Base-by-base conservation (phyloP, 2,888 invertebrate genomes). In the Zaprionus obscuricornis region DNA sequence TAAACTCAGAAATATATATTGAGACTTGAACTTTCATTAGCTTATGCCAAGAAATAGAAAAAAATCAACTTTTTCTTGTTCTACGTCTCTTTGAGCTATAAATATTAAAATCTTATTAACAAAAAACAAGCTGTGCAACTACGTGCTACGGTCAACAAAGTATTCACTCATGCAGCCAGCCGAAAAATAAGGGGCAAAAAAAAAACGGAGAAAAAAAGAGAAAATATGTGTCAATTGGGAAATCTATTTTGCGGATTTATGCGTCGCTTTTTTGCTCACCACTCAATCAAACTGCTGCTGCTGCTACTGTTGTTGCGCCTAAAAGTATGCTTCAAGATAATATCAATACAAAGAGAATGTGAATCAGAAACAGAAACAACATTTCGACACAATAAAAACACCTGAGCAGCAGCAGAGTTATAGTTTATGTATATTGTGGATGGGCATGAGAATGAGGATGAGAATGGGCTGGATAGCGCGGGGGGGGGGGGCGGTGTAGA, bases 201-300 rank as follows among this genome's bases (percentile, higher is more conserved):
- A 18, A 42, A 24, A 7, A 26, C n/a, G 6, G n/a, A 4, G 17
- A 17, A 17, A 58, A 52, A 34, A 26, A 17, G 45, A 16, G 42
- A 64, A 81, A 86, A 85, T 76, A 81, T 84, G 85, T 81, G 81
- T 85, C 81, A 81, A 81, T 84, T 81, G 81, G 81, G 81, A 81
- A 81, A 81, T 81, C 81, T 84, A 84, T 84, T 84, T 81, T 79
- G 86, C 84, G 86, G 86, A 85, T 85, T 79, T 79, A 77, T 66
- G 24, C 43, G 69, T n/a, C 62, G 66, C 66, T 66, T n/a, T n/a
- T n/a, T n/a, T n/a, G n/a, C n/a, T n/a, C n/a, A n/a, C 83, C 76
- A 85, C 86, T 81, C 79, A 81, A 81, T 81, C 79, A 81, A 85
- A 22, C 74, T 65, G 65, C 74, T 64, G 56, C 58, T 8, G 16